Percentiles rank a stretch among this genome's conserved stretches.
These are phyloP conservation scores for Vanessa tameamea DNA, from an alignment of 1,140 invertebrate species.

Conservation along the genomic window DNA sequence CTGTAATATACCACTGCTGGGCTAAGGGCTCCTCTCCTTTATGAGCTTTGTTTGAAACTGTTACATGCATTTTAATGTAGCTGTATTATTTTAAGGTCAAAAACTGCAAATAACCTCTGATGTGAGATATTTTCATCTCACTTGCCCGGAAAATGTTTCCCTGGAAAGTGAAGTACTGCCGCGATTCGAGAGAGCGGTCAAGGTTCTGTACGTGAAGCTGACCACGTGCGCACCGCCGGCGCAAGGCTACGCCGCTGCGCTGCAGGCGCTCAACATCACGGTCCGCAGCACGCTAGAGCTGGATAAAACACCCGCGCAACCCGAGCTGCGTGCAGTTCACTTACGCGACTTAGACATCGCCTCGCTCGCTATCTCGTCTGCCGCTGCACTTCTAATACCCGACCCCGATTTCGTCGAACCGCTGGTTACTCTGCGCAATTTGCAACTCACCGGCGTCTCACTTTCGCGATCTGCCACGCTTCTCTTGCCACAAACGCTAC, in stretches of 20 bases:
- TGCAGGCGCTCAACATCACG: constrained; percentile 42
- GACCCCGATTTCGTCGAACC: constrained; percentile 18
- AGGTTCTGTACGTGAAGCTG: constrained; percentile 30
- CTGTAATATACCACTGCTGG: no score
- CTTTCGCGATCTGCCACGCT: constrained; percentile 15
- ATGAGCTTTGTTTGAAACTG: no score
- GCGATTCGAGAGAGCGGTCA: constrained; percentile 16
- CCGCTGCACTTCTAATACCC: constrained; percentile 4
- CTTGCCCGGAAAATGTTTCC: constrained; percentile 27
- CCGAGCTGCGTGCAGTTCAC: constrained; percentile 13
- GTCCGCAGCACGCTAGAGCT: constrained; percentile 20
- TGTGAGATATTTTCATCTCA: constrained; percentile 13
- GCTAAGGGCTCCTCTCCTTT: no score
- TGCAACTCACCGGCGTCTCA: constrained; percentile 25
- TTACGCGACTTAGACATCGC: constrained; percentile 24
- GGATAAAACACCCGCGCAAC: constrained; percentile 3
- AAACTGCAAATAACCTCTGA: background rate
- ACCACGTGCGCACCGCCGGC: constrained; percentile 33
- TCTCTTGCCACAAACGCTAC: constrained; percentile 19
- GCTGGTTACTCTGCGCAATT: constrained; percentile 29
- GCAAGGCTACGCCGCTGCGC: constrained; percentile 74
- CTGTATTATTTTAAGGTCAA: background rate
- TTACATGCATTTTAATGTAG: background rate
- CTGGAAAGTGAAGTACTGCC: constrained; percentile 39
- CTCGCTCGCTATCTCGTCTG: constrained; percentile 8